phyloP scores from a whole-genome alignment of 2,113 vertebrate genomes.

The Solenodon paradoxus region DNA sequence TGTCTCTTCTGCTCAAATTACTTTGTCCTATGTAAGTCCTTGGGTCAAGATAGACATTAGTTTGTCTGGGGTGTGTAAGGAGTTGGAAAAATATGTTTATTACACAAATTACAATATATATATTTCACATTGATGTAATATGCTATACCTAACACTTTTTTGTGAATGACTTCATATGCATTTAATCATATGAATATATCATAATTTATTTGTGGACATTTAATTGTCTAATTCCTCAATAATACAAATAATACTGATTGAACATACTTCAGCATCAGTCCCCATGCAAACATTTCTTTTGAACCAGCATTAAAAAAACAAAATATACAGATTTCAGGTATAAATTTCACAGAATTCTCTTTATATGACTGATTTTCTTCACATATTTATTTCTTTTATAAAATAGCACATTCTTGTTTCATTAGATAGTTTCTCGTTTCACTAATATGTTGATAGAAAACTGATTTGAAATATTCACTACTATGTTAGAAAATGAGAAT shows the following conservation, averaged over 20 bases:
- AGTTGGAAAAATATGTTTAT: background rate
- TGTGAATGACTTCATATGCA: background rate
- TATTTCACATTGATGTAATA: background rate
- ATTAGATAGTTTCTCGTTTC: background rate
- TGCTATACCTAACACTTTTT: background rate
- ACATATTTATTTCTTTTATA: background rate
- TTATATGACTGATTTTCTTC: background rate
- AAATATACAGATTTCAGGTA: too few species aligned
- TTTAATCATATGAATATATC: background rate
- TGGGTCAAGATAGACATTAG: background rate
- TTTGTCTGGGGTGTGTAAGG: background rate
- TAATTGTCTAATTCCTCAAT: background rate
- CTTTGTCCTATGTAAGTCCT: background rate
- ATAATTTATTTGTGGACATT: background rate
- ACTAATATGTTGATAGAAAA: background rate
- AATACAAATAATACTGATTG: background rate
- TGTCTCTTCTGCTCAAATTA: background rate
- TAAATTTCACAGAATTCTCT: background rate
- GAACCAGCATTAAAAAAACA: background rate
- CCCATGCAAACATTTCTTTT: background rate
- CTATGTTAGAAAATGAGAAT: background rate
- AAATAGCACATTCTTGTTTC: background rate
- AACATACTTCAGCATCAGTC: background rate
- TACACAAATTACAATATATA: background rate
- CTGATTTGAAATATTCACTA: background rate